Evolutionary conservation across 1,140 invertebrate species (phyloP), one percentile per base, ranked within the genome.

Genomic region (Anagrus nilaparvatae): DNA sequence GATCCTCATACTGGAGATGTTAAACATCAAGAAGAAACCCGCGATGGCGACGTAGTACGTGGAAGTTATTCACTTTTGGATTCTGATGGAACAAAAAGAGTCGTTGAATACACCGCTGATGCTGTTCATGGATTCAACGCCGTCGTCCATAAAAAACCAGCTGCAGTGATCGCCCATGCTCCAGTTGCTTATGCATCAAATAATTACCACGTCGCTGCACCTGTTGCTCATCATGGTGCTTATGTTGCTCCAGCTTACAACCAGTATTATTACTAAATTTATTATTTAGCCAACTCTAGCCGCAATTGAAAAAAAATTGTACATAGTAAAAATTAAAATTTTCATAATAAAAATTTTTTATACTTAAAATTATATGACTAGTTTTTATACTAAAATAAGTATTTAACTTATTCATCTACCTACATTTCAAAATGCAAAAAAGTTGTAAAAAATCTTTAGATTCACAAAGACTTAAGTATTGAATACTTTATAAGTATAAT

Each of bases 51-150:
- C 16, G 30, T 41, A 10, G 55, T 57, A 1, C 18, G 53, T 13
- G 55, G 53, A 3, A 40, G 44, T 17, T 57, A 59, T 27, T 54
- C 49, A 14, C 27, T 59, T n/a, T 8, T 55, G 0, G 51, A 61
- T 28, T 35, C 57, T 7, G 59, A 61, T 33, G 56, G 59, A 17
- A 47, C 46, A n/a, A 46, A 47, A 12, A 24, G 51, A 5, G 54
- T 18, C 18, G 59, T 61, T 29, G 49, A 58, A 21, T 65, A 67
- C 55, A 58, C 57, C 6, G 63, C 63, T 20, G 61, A 67, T 46
- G 36, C 54, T 7, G 36, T 54, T 16, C 55, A 59, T 30, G 63
- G 65, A 37, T 67, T 63, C 44, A 58, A 63, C 33, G 55, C 59
- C 12, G 53, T 61, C 32, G 55, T 55, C 36, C 31, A 47, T 32